Conservation (phyloP, 2,888 invertebrate genomes). For the Pseudococcus viburni region DNA sequence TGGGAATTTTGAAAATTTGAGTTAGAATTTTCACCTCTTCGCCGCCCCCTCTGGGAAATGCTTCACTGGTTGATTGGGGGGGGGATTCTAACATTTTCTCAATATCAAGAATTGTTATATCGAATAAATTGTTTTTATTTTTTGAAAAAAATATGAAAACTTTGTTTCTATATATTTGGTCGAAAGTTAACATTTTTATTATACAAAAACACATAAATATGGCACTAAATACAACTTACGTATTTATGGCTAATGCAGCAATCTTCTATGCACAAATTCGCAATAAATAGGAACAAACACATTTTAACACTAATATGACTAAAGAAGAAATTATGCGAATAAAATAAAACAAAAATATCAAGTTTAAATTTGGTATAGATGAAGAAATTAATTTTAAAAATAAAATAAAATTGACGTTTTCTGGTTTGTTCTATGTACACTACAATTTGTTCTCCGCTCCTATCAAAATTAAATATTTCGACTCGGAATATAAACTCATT, state of each 20-base stretch:
- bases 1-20: too few relatives aligned
- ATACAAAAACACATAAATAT: slow-evolving; percentile 25
- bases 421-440: neutral
- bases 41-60: too few relatives aligned
- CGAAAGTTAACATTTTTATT: slow-evolving; percentile 8
- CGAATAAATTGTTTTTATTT: too few relatives aligned
- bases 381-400: slow-evolving; percentile 2
- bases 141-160: too few relatives aligned
- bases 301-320: slow-evolving; percentile 37
- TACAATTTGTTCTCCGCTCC: neutral
- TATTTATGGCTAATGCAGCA: neutral
- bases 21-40: too few relatives aligned
- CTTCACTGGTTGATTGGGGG: too few relatives aligned
- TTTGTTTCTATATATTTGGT: slow-evolving; percentile 2
- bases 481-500: too few relatives aligned
- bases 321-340: neutral
- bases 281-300: slow-evolving; percentile 41
- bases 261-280: slow-evolving; percentile 2
- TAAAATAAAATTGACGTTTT: neutral
- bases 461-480: neutral
- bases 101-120: too few relatives aligned
- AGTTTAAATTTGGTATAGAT: slow-evolving; percentile 7
- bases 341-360: slow-evolving; percentile 9
- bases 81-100: too few relatives aligned
- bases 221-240: slow-evolving; percentile 26